Base-by-base conservation (phyloP, 2,113 vertebrate genomes). In the Siniperca chuatsi region DNA sequence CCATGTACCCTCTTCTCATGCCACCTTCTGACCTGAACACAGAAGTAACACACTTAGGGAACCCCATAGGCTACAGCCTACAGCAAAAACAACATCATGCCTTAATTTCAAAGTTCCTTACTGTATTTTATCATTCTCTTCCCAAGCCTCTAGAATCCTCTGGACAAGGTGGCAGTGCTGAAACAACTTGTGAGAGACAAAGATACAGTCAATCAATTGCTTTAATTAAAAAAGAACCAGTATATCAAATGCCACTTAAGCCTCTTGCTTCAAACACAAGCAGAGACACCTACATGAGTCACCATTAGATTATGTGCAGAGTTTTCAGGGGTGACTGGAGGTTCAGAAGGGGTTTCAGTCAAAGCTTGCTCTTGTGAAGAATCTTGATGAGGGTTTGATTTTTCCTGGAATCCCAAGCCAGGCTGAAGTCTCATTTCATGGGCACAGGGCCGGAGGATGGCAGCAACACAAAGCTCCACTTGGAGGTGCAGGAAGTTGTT, bases 401-500 rank as follows among this genome's bases (percentile, higher is more conserved):
- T 91, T 72, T 96, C 93, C 85, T 95, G 85, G 77, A 92, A 83
- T 64, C 74, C 77, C 67, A 87, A 66, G 2, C 73, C 85, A 10
- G 91, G 80, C 87, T 91, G 92, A 87, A 95, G 88, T 80, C 91
- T 94, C 73, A 95, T 96, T 88, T 96, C 96, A 10, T 94, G 95
- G 69, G 92, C 93, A 5, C 97, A 96, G 60, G 97, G 97, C 1
- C 97, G 96, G 62, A 99, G 94, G 62, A 99, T 97, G 67, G 97
- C 97, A 3, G 97, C 97, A 86, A 99, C 94, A 82, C 98, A 99
- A 66, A 99, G 94, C 81, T 99, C 98, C 95, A 99, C 98, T 97
- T 99, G 98, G 92, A 98, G 96, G 92, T 99, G 98, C 94, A 99
- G 90, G 84, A 99, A 99, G 92, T 99, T 99, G 95, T 99, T 99